phyloP scores from a whole-genome alignment of 2,888 invertebrate genomes.

The Caenorhabditis imperialis region DNA sequence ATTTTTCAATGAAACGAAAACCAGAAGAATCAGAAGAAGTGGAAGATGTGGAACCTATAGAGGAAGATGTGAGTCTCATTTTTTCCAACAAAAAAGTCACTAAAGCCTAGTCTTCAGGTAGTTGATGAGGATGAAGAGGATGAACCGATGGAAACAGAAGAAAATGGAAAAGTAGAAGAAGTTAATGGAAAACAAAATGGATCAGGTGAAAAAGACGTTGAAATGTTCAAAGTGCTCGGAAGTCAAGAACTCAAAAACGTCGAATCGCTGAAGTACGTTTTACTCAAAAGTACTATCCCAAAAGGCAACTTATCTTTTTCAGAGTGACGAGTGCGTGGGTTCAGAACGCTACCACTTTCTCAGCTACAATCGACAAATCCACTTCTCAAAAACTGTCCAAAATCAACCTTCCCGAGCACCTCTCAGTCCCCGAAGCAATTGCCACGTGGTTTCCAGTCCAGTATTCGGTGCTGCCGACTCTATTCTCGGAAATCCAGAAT shows the following conservation, averaged over 20 bases:
- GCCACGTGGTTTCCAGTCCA: constrained; percentile 75
- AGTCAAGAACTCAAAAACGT: constrained; percentile 49
- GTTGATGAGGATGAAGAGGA: no score
- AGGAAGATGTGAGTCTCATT: background rate
- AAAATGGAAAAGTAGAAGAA: background rate
- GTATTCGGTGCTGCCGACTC: constrained; percentile 69
- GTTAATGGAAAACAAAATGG: constrained; percentile 6
- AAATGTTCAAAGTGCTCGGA: constrained; percentile 53
- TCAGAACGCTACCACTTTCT: constrained; percentile 66
- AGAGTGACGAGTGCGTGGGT: constrained; percentile 70
- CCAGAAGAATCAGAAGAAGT: constrained; percentile 9
- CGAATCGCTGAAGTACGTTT: constrained; percentile 53
- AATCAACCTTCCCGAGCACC: constrained; percentile 54
- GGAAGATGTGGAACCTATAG: background rate
- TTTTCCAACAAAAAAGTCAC: background rate
- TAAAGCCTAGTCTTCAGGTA: background rate
- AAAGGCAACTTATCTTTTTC: no score
- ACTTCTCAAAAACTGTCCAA: constrained; percentile 50
- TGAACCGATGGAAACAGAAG: background rate
- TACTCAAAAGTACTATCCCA: no score
- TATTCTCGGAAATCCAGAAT: constrained; percentile 55
- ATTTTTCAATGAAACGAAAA: constrained; percentile 1
- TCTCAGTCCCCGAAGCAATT: constrained; percentile 43
- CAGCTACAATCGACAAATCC: constrained; percentile 57
- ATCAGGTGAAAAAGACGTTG: no score